A percentile compares a stretch with the other conserved stretches of the same genome.
Conservation (phyloP, 2,797 vertebrate genomes). For the Danio aesculapii region DNA sequence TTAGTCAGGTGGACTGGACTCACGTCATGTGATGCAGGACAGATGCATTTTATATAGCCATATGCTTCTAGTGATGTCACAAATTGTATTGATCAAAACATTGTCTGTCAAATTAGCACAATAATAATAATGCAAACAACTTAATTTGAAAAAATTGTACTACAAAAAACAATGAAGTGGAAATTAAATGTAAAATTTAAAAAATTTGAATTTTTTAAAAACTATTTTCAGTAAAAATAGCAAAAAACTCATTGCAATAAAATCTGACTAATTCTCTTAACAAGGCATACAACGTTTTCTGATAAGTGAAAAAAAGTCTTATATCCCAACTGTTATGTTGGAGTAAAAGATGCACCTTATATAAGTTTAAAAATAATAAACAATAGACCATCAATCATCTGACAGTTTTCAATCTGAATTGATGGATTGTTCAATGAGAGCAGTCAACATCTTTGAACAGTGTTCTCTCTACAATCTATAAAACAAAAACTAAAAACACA, state of each 20-base stretch:
- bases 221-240: too few relatives aligned
- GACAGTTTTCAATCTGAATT: background rate
- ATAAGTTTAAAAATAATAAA: too few relatives aligned
- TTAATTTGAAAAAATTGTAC: background rate
- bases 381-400: background rate
- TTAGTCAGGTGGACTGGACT: background rate
- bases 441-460: too few relatives aligned
- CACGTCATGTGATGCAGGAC: slow-evolving; percentile 6
- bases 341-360: too few relatives aligned
- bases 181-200: background rate
- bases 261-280: background rate
- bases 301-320: background rate
- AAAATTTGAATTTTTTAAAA: background rate
- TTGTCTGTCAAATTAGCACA: too few relatives aligned
- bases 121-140: too few relatives aligned
- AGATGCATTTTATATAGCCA: background rate
- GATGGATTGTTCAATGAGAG: too few relatives aligned
- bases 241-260: too few relatives aligned
- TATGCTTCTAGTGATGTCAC: background rate
- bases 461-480: too few relatives aligned
- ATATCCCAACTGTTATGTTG: background rate
- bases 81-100: too few relatives aligned
- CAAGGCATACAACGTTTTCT: background rate
- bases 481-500: too few relatives aligned
- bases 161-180: background rate